Evolutionary conservation across 2,797 vertebrate genomes (phyloP), one percentile per base, ranked within the genome.

Genomic region (Chelon labrosus): DNA sequence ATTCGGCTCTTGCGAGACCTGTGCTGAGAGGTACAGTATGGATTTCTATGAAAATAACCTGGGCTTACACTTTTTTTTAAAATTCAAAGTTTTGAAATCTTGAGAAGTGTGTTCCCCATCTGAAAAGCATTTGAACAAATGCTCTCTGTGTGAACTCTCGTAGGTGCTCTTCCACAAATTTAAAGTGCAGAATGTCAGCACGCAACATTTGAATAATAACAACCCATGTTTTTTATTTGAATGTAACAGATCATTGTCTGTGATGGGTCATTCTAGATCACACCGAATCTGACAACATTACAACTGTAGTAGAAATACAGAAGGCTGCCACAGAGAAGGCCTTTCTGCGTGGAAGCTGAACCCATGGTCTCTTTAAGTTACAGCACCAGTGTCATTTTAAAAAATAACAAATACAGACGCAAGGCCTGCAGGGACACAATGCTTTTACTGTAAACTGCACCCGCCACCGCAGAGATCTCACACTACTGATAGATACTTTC

Each of bases 11-110:
- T 54, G 22, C 52, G 55, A 54, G 77, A 70, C 50, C 60, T 65
- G 66, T 52, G 53, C 85, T 75, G 81, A 77, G 82, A 83, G 73
- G 80, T 83, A 86, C 85, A 88, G 87, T 83, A 63, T 90, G 67
- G 77, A 70, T 90, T 94, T 90, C 89, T 85, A 73, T 62, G 52
- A 79, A 90, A 92, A 91, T 76, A 91, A 84, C 69, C 59, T 73
- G 51, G 47, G n/a, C 64, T 66, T 70, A 22, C 55, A 51, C 42
- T 72, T 75, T 79, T 67, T 67, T 65, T 74, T 82, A 10, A 3
- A 63, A 47, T 58, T 47, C 51, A 10, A 55, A 17, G 38, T 39
- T 69, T 73, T 82, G 73, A 79, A 82, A 80, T 83, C 70, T 82
- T 49, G 56, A 83, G 75, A 79, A 85, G 77, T 78, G 66, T 63